Base-by-base conservation (phyloP, 2,113 vertebrate genomes). In the Pseudorhombus dupliciocellatus region DNA sequence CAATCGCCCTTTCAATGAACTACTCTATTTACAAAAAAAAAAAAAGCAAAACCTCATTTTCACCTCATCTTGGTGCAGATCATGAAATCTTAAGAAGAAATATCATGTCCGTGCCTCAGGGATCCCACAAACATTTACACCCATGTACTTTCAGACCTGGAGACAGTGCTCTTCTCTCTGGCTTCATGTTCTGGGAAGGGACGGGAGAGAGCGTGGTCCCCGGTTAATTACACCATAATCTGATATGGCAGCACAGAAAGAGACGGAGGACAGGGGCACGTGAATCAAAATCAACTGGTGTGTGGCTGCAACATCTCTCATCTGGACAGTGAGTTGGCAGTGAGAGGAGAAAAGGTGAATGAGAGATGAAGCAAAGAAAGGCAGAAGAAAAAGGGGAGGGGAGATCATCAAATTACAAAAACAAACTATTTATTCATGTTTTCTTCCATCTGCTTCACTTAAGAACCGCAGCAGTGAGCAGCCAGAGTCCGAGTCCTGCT, bases 11-110 rank as follows among this genome's bases (percentile, higher is more conserved):
- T 84, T 87, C 52, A 87, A 82, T 79, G 85, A 88, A 87, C 21
- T 66, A 77, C 83, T 84, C 65, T 89, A 90, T 91, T 88, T 87
- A 89, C 81, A 90, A 87, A 83, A 76, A 56, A 90, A 87, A 83
- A 76, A 56, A 48, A 4, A 76, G 63, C 53, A 75, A 66, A 50
- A 57, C 68, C 46, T 44, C 58, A 59, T 76, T 59, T 65, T 86
- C 11, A 57, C 42, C 66, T 52, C 15, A 7, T 25, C 73, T 66
- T 67, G 68, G n/a, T 76, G 67, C 10, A 67, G 67, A 81, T 79
- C 21, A 63, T 58, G 16, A 46, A 18, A 72, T 55, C 40, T 56
- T 44, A 31, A 21, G 8, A 58, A 62, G 26, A 59, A 77, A 74
- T 25, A 67, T 74, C 59, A 59, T 48, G 50, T 76, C 83, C 70